These are phyloP conservation scores for Diadumene lineata DNA, from an alignment of 92 coral and sea anemone genomes.

Conservation along the genomic window DNA sequence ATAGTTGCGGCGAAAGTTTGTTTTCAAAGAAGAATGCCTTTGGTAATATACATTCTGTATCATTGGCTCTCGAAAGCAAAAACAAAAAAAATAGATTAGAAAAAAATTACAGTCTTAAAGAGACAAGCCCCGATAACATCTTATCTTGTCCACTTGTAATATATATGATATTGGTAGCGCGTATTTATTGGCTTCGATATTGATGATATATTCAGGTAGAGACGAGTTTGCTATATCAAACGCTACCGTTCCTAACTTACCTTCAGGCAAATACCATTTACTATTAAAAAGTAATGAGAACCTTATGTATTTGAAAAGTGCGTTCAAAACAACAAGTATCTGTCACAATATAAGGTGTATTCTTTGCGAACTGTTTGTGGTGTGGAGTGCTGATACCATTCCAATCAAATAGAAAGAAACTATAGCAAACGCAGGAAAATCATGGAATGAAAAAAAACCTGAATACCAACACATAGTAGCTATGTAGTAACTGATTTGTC, in stretches of 20 bases:
- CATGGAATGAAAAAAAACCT: too few species aligned
- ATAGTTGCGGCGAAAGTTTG: too few species aligned
- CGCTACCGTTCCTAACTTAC: constrained; percentile 11
- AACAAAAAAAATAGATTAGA: background rate
- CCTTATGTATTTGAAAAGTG: background rate
- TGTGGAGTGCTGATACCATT: too few species aligned
- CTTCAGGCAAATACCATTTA: constrained; percentile 13
- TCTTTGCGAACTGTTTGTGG: too few species aligned
- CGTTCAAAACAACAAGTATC: background rate
- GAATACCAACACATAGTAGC: too few species aligned
- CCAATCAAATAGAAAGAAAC: too few species aligned
- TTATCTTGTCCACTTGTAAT: background rate
- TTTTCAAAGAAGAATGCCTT: background rate
- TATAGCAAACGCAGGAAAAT: too few species aligned
- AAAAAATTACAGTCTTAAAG: background rate
- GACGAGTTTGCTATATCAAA: constrained; percentile 25
- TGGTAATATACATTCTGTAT: background rate
- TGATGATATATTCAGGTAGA: background rate
- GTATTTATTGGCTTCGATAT: background rate
- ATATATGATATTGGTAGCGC: background rate
- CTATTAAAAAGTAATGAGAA: constrained; percentile 25
- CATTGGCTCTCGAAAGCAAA: background rate
- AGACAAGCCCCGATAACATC: background rate
- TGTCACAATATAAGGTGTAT: background rate
- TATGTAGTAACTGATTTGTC: too few species aligned